These are phyloP conservation scores for Parambassis ranga DNA, from an alignment of 2,797 vertebrate species.

Conservation along the genomic window DNA sequence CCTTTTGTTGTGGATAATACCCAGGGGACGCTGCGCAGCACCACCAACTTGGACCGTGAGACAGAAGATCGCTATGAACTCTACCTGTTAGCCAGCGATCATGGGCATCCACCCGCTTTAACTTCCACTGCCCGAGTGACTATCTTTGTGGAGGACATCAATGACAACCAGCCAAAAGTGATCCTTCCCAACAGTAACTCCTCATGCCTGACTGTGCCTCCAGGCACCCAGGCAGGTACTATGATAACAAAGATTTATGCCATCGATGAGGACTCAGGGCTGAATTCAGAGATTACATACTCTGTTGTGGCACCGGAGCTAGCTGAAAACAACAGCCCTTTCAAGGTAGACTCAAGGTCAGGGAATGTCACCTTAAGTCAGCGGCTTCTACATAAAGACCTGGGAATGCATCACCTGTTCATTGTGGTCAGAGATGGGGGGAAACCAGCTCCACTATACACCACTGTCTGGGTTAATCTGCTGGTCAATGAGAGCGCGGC, in stretches of 20 bases:
- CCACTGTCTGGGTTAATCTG: conserved; percentile 82
- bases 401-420: conserved; percentile 81
- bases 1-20: conserved; percentile 76
- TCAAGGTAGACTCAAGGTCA: conserved; percentile 73
- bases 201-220: conserved; percentile 78
- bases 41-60: conserved; percentile 77
- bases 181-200: conserved; percentile 81
- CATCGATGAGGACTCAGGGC: conserved; percentile 77
- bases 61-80: conserved; percentile 75
- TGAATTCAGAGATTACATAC: conserved; percentile 83
- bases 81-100: conserved; percentile 74
- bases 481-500: conserved; percentile 77
- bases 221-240: conserved; percentile 66
- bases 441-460: conserved; percentile 77
- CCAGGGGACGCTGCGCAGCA: conserved; percentile 68
- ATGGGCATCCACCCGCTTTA: conserved; percentile 68
- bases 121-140: conserved; percentile 77
- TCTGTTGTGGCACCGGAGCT: conserved; percentile 55
- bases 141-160: conserved; percentile 82
- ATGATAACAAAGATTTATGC: conserved; percentile 80
- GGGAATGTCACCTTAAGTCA: conserved; percentile 79
- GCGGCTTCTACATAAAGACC: conserved; percentile 59
- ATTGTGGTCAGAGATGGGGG: conserved; percentile 80
- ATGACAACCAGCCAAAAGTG: conserved; percentile 83
- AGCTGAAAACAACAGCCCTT: conserved; percentile 60